A percentile compares a stretch with the other conserved stretches of the same genome.
phyloP scores from a whole-genome alignment of 1,140 invertebrate species.

The Diuraphis noxia region DNA sequence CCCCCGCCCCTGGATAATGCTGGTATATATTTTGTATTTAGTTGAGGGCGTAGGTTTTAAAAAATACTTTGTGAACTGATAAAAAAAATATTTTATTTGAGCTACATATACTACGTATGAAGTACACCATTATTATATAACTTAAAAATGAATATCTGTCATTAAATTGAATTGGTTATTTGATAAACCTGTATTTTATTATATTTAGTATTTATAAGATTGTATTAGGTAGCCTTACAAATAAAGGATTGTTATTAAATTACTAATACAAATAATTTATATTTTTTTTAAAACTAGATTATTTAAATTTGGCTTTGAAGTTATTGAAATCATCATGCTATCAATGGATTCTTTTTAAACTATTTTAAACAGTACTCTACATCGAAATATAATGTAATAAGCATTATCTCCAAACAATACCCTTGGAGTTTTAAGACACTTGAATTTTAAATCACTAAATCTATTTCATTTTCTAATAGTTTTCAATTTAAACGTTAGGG shows the following conservation, averaged over 20 bases:
- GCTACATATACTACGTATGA: too few species aligned
- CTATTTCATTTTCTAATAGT: background rate
- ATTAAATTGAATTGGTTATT: background rate
- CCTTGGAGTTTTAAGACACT: background rate
- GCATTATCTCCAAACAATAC: background rate
- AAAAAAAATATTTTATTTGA: too few species aligned
- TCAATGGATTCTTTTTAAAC: background rate
- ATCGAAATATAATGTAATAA: background rate
- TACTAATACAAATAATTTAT: background rate
- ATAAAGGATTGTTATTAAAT: background rate
- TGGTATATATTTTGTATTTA: too few species aligned
- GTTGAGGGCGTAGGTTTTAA: too few species aligned
- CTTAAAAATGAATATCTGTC: background rate
- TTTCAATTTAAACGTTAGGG: background rate
- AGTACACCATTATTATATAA: background rate
- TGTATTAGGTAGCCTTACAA: background rate
- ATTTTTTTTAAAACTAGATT: background rate
- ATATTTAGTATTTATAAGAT: background rate
- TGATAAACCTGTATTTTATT: background rate
- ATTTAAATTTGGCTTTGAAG: background rate
- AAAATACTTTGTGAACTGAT: too few species aligned
- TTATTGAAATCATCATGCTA: background rate
- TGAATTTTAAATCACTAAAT: background rate
- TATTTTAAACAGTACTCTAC: background rate
- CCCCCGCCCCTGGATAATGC: too few species aligned